phyloP scores from a whole-genome alignment of 1,140 invertebrate species.

The Drosophila ambigua region DNA sequence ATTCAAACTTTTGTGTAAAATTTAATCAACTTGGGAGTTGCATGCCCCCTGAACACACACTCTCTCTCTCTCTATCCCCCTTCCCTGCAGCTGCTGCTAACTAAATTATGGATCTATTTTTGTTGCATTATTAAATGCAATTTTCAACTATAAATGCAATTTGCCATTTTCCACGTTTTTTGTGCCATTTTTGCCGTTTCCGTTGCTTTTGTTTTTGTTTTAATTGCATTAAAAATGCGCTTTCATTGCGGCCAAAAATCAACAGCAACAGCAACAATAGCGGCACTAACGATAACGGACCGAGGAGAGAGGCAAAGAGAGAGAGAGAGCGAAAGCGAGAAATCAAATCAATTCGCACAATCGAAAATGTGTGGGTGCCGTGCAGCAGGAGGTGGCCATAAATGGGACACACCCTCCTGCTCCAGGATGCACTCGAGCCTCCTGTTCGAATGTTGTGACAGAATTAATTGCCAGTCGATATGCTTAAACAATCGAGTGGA shows the following conservation, averaged over 20 bases:
- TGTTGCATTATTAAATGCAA: constrained; percentile 60
- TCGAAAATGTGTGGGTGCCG: constrained; percentile 6
- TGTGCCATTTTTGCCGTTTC: constrained; percentile 14
- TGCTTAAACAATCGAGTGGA: constrained; percentile 28
- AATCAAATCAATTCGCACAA: constrained; percentile 15
- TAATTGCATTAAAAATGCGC: constrained; percentile 68
- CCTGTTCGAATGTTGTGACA: not conserved
- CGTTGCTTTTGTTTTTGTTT: constrained; percentile 33
- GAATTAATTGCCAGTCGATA: constrained; percentile 54
- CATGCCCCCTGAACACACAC: not conserved
- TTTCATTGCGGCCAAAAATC: constrained; percentile 25
- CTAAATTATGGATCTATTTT: constrained; percentile 50
- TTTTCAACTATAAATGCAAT: constrained; percentile 40
- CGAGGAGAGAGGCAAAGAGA: no score
- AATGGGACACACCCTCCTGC: not conserved
- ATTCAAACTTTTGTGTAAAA: constrained; percentile 48
- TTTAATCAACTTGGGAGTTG: constrained; percentile 56
- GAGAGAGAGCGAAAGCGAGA: not conserved
- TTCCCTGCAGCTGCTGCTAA: constrained; percentile 18
- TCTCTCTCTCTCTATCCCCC: not conserved
- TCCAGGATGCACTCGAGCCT: not conserved
- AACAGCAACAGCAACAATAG: constrained; percentile 18
- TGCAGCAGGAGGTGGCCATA: no score
- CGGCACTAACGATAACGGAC: constrained; percentile 6
- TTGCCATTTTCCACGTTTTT: constrained; percentile 4